Evolutionary conservation across 2,113 vertebrate species (phyloP).

Genomic region (Ginglymostoma cirratum): DNA sequence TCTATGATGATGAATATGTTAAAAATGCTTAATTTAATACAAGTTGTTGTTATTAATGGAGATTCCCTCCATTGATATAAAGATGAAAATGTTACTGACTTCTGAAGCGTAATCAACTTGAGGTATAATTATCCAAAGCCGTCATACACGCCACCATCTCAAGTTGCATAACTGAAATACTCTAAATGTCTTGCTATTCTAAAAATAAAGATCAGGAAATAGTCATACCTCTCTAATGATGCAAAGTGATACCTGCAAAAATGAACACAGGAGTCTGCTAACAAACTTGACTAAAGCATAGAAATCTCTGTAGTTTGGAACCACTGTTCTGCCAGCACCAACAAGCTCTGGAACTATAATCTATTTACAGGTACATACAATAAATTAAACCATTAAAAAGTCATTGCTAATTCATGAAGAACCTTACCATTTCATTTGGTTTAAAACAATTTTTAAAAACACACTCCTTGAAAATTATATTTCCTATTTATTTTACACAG

Average conservation of each 20-base stretch:
- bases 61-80: neutral
- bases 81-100: neutral
- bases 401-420: neutral
- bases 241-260: neutral
- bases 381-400: neutral
- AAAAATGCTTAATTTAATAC: neutral
- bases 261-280: neutral
- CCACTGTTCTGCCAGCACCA: neutral
- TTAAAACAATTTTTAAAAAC: neutral
- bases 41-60: neutral
- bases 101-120: neutral
- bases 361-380: neutral
- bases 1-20: too few relatives aligned
- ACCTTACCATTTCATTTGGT: neutral
- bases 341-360: neutral
- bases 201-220: neutral
- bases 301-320: neutral
- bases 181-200: neutral
- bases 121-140: neutral
- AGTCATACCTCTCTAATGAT: neutral
- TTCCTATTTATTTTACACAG: neutral
- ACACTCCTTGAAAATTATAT: neutral
- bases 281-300: neutral
- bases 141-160: neutral
- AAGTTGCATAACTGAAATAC: neutral